These are phyloP conservation scores for Amphiprion percula DNA, from an alignment of 2,113 vertebrate species.

Conservation along the genomic window DNA sequence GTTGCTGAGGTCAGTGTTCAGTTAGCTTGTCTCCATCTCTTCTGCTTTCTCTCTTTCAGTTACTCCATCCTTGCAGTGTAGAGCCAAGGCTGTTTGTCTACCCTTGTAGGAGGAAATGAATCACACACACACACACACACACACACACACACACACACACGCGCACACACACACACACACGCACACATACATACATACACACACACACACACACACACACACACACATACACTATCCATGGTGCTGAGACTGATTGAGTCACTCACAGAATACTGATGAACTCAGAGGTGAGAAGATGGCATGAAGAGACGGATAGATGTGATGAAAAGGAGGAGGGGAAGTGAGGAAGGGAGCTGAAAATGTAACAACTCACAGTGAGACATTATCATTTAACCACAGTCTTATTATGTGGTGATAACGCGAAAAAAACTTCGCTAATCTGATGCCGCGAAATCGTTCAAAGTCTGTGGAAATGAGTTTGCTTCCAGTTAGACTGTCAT, in stretches of 20 bases:
- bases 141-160: conserved; percentile 32
- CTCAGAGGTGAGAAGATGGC: conserved; percentile 45
- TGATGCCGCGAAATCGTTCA: not conserved
- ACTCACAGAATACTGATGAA: conserved; percentile 72
- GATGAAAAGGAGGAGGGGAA: conserved; percentile 7
- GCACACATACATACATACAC: not conserved
- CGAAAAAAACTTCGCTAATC: not conserved
- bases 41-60: conserved; percentile 42
- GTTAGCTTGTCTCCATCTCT: conserved; percentile 32
- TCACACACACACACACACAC: conserved; percentile 32
- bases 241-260: conserved; percentile 59
- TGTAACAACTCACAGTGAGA: conserved; percentile 8
- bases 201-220: conserved; percentile 1
- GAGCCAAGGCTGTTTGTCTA: conserved; percentile 55
- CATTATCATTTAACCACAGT: conserved; percentile 18
- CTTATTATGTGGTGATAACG: conserved; percentile 3
- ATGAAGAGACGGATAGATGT: conserved; percentile 38
- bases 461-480: conserved; percentile 4
- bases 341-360: conserved; percentile 11
- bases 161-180: conserved; percentile 9
- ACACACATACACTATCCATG: conserved; percentile 31
- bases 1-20: conserved; percentile 58
- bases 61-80: conserved; percentile 31
- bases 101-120: conserved; percentile 67
- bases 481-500: not conserved